Evolutionary conservation across 1,140 invertebrate genomes (phyloP), one percentile per base, ranked within the genome.

Genomic region (Campodea augens): DNA sequence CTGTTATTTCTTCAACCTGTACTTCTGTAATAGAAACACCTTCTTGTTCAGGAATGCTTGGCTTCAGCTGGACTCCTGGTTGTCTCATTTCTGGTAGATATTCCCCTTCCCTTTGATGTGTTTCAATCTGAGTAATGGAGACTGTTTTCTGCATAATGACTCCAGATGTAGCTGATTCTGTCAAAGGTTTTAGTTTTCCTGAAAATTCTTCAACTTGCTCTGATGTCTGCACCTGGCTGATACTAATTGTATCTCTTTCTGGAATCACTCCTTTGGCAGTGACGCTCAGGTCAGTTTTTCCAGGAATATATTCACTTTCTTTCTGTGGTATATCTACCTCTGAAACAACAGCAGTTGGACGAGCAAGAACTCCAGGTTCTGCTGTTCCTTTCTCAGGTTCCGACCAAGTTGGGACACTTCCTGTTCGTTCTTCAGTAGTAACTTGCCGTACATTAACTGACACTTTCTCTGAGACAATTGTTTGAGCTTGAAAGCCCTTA

Each of bases 111-210:
- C 38, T 49, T 10, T 29, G 29, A 25, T 39, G 15, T 45, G 43
- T 21, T 25, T 24, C 32, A 23, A 38, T 45, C 45, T 49, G 24
- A 37, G 38, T 50, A n/a, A 51, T 40, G 27, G 46, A 45, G 25
- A 51, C 0, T 25, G 49, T 49, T 21, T 45, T 23, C 29, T 51
- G 47, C 12, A 44, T 37, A 5, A 22, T 18, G n/a, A 51, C 13
- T n/a, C 24, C 18, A 13, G 15, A 5, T 12, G 23, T 13, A 22
- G 43, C 47, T n/a, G 40, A 39, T 18, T 45, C 43, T 25, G 46
- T n/a, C n/a, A n/a, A n/a, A n/a, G n/a, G n/a, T n/a, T n/a, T n/a
- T n/a, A n/a, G n/a, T n/a, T n/a, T n/a, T n/a, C n/a, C n/a, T n/a
- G n/a, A n/a, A n/a, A n/a, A n/a, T n/a, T n/a, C n/a, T n/a, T n/a